Conservation (phyloP, 1,140 invertebrate species). For the Cydia strobilella region DNA sequence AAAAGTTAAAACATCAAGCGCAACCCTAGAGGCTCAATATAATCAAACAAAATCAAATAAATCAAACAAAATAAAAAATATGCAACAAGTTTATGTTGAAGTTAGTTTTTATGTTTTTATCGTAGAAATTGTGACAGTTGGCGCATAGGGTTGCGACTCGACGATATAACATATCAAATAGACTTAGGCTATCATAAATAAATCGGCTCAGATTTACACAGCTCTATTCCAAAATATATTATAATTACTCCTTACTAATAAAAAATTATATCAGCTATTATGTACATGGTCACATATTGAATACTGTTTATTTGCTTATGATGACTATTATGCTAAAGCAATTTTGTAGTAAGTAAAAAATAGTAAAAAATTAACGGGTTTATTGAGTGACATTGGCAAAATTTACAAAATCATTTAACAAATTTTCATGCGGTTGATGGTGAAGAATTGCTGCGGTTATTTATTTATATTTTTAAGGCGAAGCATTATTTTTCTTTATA, state of each 20-base stretch:
- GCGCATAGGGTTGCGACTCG: not conserved
- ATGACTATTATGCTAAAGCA: conserved; percentile 11
- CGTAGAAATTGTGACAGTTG: not conserved
- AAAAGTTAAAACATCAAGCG: conserved; percentile 55
- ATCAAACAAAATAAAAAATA: not conserved
- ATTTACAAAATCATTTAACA: not conserved
- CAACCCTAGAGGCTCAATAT: not conserved
- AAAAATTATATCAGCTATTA: conserved; percentile 12
- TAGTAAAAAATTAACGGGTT: not conserved
- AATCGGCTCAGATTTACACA: conserved; percentile 72
- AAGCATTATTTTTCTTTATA: not conserved
- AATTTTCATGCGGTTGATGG: not conserved
- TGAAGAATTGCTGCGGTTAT: not conserved
- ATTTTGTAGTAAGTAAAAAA: no score
- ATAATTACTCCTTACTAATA: conserved; percentile 19
- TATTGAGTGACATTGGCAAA: not conserved
- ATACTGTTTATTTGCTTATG: conserved; percentile 17
- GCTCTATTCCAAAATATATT: conserved; percentile 43
- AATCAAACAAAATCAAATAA: no score
- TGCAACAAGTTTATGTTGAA: not conserved
- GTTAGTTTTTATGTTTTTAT: not conserved
- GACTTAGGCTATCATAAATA: conserved; percentile 70
- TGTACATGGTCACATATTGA: conserved; percentile 15
- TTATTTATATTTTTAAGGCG: not conserved
- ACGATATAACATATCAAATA: conserved; percentile 13